Evolutionary conservation across 2,113 vertebrate species (phyloP).

Genomic region (Pipa parva): DNA sequence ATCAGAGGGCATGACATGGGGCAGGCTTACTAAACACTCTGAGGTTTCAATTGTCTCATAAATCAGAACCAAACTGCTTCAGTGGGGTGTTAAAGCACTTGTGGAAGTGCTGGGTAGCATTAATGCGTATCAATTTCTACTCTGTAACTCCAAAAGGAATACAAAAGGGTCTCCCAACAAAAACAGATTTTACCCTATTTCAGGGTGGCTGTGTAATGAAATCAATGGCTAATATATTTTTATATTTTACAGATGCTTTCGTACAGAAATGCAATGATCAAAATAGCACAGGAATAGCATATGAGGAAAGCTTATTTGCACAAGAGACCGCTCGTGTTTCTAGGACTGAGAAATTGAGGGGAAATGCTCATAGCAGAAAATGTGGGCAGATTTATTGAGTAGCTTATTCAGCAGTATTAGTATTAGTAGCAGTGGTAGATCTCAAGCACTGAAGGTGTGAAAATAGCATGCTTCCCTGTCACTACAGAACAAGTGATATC

Average conservation of each 20-base stretch:
- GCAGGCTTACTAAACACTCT: slow-evolving; percentile 31
- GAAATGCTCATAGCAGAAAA: no score
- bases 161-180: neutral
- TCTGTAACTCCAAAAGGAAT: neutral
- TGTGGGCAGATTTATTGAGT: no score
- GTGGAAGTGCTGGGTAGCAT: neutral
- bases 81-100: slow-evolving; percentile 10
- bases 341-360: no score
- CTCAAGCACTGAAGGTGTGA: no score
- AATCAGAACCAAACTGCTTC: slow-evolving; percentile 28
- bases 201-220: neutral
- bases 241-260: neutral
- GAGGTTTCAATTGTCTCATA: slow-evolving; percentile 33
- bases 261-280: neutral
- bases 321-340: no score
- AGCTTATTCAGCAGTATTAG: no score
- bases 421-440: no score
- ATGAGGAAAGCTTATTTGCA: no score
- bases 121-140: neutral
- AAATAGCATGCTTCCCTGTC: no score
- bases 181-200: neutral
- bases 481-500: no score
- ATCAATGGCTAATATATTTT: neutral
- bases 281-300: no score
- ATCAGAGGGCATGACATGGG: slow-evolving; percentile 40